Percentiles rank a stretch among this genome's conserved stretches.
phyloP scores from a whole-genome alignment of 2,113 vertebrate genomes.

The Rhadina sibilatrix region DNA sequence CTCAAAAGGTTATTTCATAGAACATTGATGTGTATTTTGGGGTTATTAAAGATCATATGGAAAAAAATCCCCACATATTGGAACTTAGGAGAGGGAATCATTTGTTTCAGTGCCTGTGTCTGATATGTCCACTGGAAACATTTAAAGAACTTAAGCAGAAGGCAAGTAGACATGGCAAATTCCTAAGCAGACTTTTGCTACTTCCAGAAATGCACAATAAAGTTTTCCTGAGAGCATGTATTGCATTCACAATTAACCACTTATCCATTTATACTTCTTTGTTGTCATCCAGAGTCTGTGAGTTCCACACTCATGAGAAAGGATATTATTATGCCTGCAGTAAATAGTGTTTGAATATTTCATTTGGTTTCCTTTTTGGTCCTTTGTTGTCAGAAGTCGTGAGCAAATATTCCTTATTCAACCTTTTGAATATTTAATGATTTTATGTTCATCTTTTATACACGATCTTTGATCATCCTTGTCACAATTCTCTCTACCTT shows the following conservation, averaged over 20 bases:
- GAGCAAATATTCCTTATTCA: constrained; percentile 5
- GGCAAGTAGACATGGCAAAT: not conserved
- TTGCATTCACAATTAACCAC: not conserved
- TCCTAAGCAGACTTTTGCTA: not conserved
- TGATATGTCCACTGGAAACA: not conserved
- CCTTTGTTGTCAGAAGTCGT: not conserved
- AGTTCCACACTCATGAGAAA: not conserved
- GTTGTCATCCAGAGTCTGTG: not conserved
- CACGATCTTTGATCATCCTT: not conserved
- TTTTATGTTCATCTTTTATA: not conserved
- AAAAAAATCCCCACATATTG: not conserved
- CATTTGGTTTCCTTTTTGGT: not conserved
- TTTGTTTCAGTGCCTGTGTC: not conserved
- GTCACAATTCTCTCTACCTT: not conserved
- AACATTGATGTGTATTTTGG: not conserved
- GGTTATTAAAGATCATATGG: not conserved
- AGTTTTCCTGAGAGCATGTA: not conserved
- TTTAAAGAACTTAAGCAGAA: not conserved
- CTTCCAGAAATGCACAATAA: not conserved
- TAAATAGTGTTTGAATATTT: constrained; percentile 18
- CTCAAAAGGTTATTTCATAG: not conserved
- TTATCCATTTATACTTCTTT: not conserved
- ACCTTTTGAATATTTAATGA: constrained; percentile 9
- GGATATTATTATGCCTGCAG: not conserved
- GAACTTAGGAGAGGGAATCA: not conserved